Percentiles rank a stretch among this genome's conserved stretches.
Evolutionary conservation across 30 jellyfish, hydroid and myxozoan genomes (phyloP).

Genomic region (Catostylus mosaicus): DNA sequence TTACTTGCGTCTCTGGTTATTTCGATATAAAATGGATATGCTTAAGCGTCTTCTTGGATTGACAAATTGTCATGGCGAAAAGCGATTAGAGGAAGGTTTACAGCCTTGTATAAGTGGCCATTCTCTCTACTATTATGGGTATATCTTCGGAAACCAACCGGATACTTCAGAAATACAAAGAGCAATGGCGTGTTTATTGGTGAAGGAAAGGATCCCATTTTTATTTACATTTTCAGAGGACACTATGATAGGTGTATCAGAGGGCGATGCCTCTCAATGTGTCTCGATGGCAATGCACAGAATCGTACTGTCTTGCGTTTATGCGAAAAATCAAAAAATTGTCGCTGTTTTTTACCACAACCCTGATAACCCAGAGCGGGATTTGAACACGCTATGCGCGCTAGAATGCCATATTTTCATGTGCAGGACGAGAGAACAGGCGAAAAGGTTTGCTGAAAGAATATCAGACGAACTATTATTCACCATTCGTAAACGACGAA

Average conservation of each 20-base stretch:
- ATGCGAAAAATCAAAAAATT: constrained; percentile 79
- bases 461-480: constrained; percentile 61
- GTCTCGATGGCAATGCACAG: constrained; percentile 56
- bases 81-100: constrained; percentile 27
- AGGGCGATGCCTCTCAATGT: constrained; percentile 3
- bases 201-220: constrained; percentile 36
- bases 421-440: constrained; percentile 75
- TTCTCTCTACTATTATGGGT: constrained; percentile 42
- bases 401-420: constrained; percentile 88
- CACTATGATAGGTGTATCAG: constrained; percentile 31
- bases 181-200: constrained; percentile 1
- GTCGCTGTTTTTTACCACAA: constrained; percentile 94
- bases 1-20: background rate
- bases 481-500: constrained; percentile 38
- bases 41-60: constrained; percentile 60
- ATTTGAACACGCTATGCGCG: constrained; percentile 42
- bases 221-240: constrained; percentile 42
- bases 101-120: constrained; percentile 46
- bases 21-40: constrained; percentile 47
- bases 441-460: constrained; percentile 80
- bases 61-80: constrained; percentile 62
- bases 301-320: constrained; percentile 87
- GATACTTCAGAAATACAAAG: constrained; percentile 57
- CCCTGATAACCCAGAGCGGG: constrained; percentile 62
- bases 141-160: constrained; percentile 53